Conservation (phyloP, 2,797 vertebrate genomes). For the Anableps anableps region DNA sequence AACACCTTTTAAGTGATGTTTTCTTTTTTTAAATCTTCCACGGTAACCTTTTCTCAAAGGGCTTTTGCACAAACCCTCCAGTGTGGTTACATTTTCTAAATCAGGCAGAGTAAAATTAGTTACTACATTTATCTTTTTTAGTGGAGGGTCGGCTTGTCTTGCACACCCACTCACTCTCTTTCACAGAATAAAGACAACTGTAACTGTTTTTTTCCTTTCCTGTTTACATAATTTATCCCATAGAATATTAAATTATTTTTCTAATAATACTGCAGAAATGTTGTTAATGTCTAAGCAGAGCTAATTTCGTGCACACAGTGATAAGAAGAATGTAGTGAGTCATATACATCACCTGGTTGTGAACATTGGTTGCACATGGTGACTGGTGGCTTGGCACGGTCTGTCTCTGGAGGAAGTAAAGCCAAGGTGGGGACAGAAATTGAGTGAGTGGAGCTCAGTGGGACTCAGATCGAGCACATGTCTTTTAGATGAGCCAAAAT, state of each 20-base stretch:
- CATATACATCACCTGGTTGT: conserved; percentile 58
- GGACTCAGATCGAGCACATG: conserved; percentile 80
- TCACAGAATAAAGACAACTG: not conserved
- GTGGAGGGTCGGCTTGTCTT: conserved; percentile 26
- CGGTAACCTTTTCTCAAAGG: conserved; percentile 45
- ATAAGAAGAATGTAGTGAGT: conserved; percentile 20
- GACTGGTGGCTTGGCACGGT: conserved; percentile 75
- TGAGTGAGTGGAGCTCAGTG: conserved; percentile 80
- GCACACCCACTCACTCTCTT: conserved; percentile 2
- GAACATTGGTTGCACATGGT: conserved; percentile 59
- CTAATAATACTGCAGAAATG: conserved; percentile 25
- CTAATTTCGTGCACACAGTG: not conserved
- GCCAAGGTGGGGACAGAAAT: conserved; percentile 82
- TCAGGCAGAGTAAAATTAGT: conserved; percentile 50
- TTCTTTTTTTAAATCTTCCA: conserved; percentile 43
- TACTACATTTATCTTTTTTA: conserved; percentile 35
- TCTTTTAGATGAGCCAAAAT: conserved; percentile 81
- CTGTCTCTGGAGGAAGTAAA: conserved; percentile 65
- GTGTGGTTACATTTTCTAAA: conserved; percentile 62
- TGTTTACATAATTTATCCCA: conserved; percentile 1
- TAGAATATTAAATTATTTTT: not conserved
- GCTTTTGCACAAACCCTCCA: conserved; percentile 39
- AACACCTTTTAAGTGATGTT: conserved; percentile 49
- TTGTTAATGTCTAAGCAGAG: not conserved
- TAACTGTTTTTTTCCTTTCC: not conserved